Percentiles rank a stretch among this genome's conserved stretches.
These are phyloP conservation scores for Catharus bicknelli DNA, from an alignment of 2,113 vertebrate species.

Conservation along the genomic window DNA sequence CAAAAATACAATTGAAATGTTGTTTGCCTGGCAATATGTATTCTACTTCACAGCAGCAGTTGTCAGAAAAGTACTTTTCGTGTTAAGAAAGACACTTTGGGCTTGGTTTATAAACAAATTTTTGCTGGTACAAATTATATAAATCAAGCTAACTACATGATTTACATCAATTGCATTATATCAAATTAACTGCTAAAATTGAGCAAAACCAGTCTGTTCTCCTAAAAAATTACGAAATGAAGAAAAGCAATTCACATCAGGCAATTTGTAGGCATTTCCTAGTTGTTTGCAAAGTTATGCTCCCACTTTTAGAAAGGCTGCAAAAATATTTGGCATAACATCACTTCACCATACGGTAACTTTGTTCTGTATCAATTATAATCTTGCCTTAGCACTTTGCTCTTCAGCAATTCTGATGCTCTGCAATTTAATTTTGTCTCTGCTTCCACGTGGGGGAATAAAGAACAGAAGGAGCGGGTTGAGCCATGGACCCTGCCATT, in stretches of 20 bases:
- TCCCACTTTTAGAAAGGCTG: constrained; percentile 27
- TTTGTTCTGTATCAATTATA: constrained; percentile 28
- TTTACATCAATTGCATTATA: constrained; percentile 44
- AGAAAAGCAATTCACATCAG: constrained; percentile 40
- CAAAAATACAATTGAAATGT: constrained; percentile 40
- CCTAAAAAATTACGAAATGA: constrained; percentile 34
- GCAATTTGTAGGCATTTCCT: constrained; percentile 39
- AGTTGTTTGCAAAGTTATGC: constrained; percentile 36
- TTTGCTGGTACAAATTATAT: constrained; percentile 28
- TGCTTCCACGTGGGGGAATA: background rate
- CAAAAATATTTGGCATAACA: constrained; percentile 40
- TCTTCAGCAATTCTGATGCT: constrained; percentile 16
- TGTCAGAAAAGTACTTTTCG: constrained; percentile 40
- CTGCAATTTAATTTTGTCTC: constrained; percentile 7
- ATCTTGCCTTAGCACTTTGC: constrained; percentile 41
- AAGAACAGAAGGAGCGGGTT: background rate
- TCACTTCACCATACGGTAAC: constrained; percentile 26
- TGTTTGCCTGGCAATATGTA: constrained; percentile 24
- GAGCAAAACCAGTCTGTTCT: constrained; percentile 33
- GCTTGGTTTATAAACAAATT: constrained; percentile 55
- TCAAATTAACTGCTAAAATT: constrained; percentile 47
- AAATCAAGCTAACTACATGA: constrained; percentile 53
- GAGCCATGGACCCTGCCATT: background rate
- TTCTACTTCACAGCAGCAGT: constrained; percentile 31
- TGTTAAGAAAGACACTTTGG: constrained; percentile 38